phyloP scores from a whole-genome alignment of 35 echinoderm and acorn worm species.

The Eucidaris tribuloides region DNA sequence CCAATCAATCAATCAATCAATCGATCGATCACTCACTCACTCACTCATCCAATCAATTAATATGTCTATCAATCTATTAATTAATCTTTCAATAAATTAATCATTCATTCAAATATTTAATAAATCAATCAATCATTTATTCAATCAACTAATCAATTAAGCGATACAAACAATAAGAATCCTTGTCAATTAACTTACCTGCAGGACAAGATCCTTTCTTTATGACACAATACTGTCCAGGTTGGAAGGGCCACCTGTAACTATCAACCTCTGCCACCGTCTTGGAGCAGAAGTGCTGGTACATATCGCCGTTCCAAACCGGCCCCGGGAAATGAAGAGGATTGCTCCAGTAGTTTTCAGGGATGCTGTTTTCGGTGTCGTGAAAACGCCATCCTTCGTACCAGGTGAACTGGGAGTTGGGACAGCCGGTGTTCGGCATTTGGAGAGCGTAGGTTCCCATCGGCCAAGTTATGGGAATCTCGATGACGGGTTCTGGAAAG shows the following conservation, averaged over 20 bases:
- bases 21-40: no score
- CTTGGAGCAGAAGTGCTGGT: constrained; percentile 69
- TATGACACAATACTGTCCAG: constrained; percentile 63
- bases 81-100: no score
- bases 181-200: no score
- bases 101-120: no score
- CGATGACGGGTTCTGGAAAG: background rate
- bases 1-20: no score
- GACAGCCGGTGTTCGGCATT: constrained; percentile 43
- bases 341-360: constrained; percentile 27
- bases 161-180: no score
- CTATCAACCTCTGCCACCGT: background rate
- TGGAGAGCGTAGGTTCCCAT: constrained; percentile 52
- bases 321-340: constrained; percentile 27
- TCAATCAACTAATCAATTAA: no score
- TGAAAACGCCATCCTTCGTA: constrained; percentile 35
- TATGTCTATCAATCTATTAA: no score
- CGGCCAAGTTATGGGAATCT: constrained; percentile 26
- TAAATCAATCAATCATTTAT: no score
- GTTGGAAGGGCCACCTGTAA: constrained; percentile 15
- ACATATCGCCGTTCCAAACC: constrained; percentile 30
- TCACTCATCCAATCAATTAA: no score
- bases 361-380: constrained; percentile 30
- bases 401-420: constrained; percentile 17
- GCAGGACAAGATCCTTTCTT: constrained; percentile 60